Conservation (phyloP, 2,113 vertebrate genomes). For the Ceyx cyanopectus region DNA sequence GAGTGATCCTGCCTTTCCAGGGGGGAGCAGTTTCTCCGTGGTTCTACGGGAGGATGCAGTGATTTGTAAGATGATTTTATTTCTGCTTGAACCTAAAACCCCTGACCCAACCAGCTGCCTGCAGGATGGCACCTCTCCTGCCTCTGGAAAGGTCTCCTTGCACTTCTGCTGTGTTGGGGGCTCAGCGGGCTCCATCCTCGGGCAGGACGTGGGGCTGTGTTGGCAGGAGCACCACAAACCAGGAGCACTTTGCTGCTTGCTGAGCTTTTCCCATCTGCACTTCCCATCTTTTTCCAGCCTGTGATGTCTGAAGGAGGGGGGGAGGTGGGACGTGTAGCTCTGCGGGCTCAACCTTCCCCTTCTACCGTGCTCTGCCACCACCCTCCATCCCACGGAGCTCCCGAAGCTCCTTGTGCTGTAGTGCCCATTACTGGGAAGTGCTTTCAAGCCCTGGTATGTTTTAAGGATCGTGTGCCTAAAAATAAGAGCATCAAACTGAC, state of each 20-base stretch:
- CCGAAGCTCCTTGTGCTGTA: background rate
- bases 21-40: background rate
- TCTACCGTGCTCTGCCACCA: rapidly evolving
- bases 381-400: background rate
- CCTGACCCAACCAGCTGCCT: background rate
- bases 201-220: background rate
- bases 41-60: background rate
- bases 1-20: background rate
- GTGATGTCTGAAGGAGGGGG: background rate
- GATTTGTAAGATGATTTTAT: background rate
- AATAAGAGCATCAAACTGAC: background rate
- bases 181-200: background rate
- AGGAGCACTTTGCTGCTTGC: background rate
- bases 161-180: background rate
- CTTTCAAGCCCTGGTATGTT: background rate
- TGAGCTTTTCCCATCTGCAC: background rate
- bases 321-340: background rate
- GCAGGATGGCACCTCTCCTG: too few species aligned
- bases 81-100: background rate
- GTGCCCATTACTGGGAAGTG: background rate
- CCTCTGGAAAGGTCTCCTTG: background rate
- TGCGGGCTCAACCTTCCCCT: background rate
- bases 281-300: background rate
- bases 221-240: rapidly evolving
- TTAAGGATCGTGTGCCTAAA: conserved; percentile 39